A percentile compares a stretch with the other conserved stretches of the same genome.
These are phyloP conservation scores for Scaptomyza graminum DNA, from an alignment of 1,140 invertebrate species.

Conservation along the genomic window DNA sequence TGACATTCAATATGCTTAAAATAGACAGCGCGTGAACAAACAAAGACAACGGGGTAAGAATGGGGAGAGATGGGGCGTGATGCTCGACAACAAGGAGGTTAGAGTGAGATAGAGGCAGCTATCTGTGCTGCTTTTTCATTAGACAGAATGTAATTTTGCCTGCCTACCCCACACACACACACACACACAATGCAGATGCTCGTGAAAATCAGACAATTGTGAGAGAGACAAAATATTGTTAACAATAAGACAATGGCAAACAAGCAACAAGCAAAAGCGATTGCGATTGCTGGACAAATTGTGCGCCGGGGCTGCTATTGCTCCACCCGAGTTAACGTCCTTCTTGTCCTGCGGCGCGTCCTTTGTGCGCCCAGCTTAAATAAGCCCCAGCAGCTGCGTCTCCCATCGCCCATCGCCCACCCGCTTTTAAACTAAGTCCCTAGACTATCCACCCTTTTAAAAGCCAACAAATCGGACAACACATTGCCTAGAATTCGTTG, in stretches of 20 bases:
- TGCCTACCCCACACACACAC: conserved; percentile 7
- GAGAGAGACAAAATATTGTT: conserved; percentile 57
- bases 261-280: conserved; percentile 67
- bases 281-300: conserved; percentile 69
- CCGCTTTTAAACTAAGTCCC: conserved; percentile 2
- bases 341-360: conserved; percentile 43
- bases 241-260: conserved; percentile 75
- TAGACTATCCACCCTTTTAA: conserved; percentile 7
- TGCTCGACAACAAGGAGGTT: conserved; percentile 12
- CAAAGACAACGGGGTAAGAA: neutral
- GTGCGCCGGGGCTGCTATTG: conserved; percentile 46
- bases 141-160: conserved; percentile 73
- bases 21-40: conserved; percentile 41
- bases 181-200: conserved; percentile 37
- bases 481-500: conserved; percentile 42
- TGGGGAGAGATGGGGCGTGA: no score
- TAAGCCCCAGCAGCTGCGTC: conserved; percentile 59
- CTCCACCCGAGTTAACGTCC: conserved; percentile 1
- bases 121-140: conserved; percentile 48
- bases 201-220: conserved; percentile 68
- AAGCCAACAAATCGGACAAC: conserved; percentile 76
- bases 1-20: conserved; percentile 66
- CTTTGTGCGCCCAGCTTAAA: conserved; percentile 39
- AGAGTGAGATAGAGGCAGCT: conserved; percentile 13
- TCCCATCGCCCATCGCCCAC: neutral